phyloP scores from a whole-genome alignment of 2,888 invertebrate genomes.

The Volucella zonaria region DNA sequence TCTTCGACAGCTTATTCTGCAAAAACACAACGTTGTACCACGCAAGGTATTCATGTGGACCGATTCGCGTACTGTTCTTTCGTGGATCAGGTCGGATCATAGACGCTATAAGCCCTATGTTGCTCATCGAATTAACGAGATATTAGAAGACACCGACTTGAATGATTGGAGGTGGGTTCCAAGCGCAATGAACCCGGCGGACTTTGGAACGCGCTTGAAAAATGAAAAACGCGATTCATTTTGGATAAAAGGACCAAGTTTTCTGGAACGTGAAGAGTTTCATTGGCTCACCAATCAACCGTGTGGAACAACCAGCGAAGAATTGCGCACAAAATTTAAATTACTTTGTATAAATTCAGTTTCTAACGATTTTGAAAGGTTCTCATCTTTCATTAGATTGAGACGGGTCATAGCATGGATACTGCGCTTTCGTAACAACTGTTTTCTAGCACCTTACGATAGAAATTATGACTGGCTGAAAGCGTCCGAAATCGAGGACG shows the following conservation, averaged over 20 bases:
- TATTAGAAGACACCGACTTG: constrained; percentile 17
- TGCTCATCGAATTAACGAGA: too few relatives aligned
- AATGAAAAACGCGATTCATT: too few relatives aligned
- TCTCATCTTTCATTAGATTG: constrained; percentile 22
- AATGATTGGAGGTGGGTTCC: constrained; percentile 54
- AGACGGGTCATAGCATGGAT: constrained; percentile 28
- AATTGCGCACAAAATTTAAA: constrained; percentile 25
- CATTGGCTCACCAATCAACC: neutral
- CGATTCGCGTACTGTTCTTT: constrained; percentile 59
- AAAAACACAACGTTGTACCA: constrained; percentile 16
- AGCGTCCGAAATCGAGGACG: constrained; percentile 3
- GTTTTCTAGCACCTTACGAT: constrained; percentile 2
- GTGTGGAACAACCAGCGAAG: neutral
- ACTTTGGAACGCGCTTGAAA: neutral
- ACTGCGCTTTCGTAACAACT: constrained; percentile 32
- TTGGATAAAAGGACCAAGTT: too few relatives aligned
- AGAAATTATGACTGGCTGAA: constrained; percentile 11
- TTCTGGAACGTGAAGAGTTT: neutral
- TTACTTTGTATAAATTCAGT: neutral
- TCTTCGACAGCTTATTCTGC: neutral
- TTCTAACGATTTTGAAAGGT: constrained; percentile 14
- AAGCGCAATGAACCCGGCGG: constrained; percentile 35
- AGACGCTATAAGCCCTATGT: too few relatives aligned
- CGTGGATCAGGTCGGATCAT: constrained; percentile 42
- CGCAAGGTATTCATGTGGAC: constrained; percentile 24